These are phyloP conservation scores for Drosophila auraria DNA, from an alignment of 1,140 invertebrate species.

Conservation along the genomic window DNA sequence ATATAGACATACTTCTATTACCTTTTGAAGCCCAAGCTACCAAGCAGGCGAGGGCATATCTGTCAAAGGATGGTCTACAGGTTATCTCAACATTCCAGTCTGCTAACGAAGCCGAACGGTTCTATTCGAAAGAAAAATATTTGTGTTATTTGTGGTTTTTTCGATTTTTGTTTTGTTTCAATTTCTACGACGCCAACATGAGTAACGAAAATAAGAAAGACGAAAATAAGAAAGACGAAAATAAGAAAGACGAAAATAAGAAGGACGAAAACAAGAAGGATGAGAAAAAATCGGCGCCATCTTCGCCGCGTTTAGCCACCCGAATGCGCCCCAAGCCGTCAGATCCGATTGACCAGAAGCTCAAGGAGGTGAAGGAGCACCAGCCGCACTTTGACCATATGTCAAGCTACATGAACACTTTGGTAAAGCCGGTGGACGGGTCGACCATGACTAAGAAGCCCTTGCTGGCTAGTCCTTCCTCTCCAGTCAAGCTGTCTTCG, in stretches of 20 bases:
- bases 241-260: background rate
- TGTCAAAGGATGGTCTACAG: too few species aligned
- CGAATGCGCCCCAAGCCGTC: background rate
- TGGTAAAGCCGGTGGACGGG: background rate
- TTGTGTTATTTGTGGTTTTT: too few species aligned
- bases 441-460: background rate
- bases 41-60: too few species aligned
- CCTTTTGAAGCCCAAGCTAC: too few species aligned
- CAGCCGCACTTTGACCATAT: conserved; percentile 8
- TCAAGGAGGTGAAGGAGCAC: conserved; percentile 1
- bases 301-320: background rate
- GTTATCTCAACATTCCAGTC: too few species aligned
- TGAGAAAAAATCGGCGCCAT: background rate
- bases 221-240: too few species aligned
- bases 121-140: too few species aligned
- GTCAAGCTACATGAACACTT: background rate
- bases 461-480: too few species aligned
- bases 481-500: background rate
- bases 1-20: too few species aligned
- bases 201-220: background rate
- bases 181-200: background rate
- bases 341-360: background rate
- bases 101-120: too few species aligned
- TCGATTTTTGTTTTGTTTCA: too few species aligned
- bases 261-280: too few species aligned